Conservation (phyloP, 1,140 invertebrate species). For the Cylas formicarius region DNA sequence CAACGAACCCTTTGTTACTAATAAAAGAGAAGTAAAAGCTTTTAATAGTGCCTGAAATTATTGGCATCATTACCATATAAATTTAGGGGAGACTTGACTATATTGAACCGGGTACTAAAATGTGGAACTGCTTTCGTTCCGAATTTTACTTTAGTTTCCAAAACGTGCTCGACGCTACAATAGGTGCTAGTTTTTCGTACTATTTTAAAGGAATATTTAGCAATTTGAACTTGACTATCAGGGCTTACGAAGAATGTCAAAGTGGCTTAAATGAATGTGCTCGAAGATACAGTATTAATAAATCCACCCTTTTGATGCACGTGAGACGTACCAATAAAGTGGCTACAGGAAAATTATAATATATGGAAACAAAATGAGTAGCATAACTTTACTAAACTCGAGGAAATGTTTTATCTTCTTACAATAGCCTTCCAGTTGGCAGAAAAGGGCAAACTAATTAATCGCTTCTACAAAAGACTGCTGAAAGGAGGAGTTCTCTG, state of each 20-base stretch:
- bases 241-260: not conserved
- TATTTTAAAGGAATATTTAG: not conserved
- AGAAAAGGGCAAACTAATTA: not conserved
- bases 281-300: slow-evolving; percentile 1
- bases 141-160: not conserved
- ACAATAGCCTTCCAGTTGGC: slow-evolving; percentile 1
- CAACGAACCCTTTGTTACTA: too few species aligned
- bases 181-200: not conserved
- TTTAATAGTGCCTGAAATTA: too few species aligned
- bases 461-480: not conserved
- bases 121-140: not conserved
- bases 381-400: not conserved
- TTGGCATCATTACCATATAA: too few species aligned
- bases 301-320: slow-evolving; percentile 2
- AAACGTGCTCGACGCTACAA: not conserved
- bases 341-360: not conserved
- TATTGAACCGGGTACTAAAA: not conserved
- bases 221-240: not conserved
- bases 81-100: slow-evolving; percentile 3
- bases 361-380: not conserved
- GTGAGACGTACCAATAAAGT: slow-evolving; percentile 2
- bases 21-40: too few species aligned
- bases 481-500: not conserved
- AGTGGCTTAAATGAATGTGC: slow-evolving; percentile 1
- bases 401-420: slow-evolving; percentile 1